Conservation (phyloP, 2,113 vertebrate genomes). For the Grammomys dolichurus region DNA sequence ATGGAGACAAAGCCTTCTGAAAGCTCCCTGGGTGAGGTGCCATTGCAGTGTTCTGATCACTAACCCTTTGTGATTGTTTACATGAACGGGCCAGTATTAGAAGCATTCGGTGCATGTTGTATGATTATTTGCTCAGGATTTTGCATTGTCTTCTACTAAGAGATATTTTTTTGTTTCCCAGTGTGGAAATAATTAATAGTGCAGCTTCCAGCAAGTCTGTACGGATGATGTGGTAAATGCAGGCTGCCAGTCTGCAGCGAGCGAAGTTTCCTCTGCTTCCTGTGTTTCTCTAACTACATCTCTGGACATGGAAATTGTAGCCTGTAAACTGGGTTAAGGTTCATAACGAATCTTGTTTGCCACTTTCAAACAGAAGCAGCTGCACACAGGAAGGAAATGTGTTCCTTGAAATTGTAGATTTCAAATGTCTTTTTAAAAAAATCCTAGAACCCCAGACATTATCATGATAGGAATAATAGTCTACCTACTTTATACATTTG, state of each 20-base stretch:
- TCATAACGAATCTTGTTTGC: constrained; percentile 61
- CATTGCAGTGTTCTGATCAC: background rate
- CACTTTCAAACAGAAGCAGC: constrained; percentile 62
- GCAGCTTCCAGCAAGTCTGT: constrained; percentile 64
- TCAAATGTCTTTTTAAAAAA: constrained; percentile 45
- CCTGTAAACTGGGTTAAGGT: constrained; percentile 59
- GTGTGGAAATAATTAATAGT: constrained; percentile 72
- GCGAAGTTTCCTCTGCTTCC: constrained; percentile 77
- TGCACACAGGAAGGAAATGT: constrained; percentile 63
- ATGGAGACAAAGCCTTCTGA: background rate
- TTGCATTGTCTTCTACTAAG: constrained; percentile 54
- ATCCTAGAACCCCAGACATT: background rate
- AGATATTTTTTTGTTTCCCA: constrained; percentile 45
- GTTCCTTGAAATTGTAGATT: constrained; percentile 60
- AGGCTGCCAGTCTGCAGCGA: constrained; percentile 48
- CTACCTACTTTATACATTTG: background rate
- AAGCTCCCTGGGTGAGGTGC: background rate
- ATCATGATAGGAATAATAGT: background rate
- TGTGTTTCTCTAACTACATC: constrained; percentile 63
- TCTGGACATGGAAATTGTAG: constrained; percentile 71
- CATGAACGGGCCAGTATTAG: background rate
- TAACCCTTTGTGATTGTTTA: background rate
- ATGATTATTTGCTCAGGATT: background rate
- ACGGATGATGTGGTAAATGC: constrained; percentile 58
- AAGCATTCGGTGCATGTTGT: background rate